Conservation (phyloP, 2,797 vertebrate species). For the Monodelphis domestica region DNA sequence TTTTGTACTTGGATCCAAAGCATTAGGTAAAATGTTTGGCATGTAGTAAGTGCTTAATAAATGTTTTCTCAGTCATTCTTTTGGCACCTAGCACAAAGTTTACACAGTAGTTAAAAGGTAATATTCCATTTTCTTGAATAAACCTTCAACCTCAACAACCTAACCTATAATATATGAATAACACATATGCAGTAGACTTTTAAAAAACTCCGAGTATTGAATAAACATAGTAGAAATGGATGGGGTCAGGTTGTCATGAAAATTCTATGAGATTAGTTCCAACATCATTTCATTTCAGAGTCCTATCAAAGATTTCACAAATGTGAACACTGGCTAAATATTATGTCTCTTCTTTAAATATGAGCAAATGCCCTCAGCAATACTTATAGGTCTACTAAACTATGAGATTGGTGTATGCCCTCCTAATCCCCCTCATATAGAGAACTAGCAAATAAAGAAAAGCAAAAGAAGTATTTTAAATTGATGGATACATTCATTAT, state of each 20-base stretch:
- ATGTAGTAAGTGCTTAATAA: not conserved
- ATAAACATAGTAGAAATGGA: not conserved
- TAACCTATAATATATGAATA: not conserved
- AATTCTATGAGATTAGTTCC: not conserved
- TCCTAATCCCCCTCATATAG: not conserved
- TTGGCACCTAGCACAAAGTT: not conserved
- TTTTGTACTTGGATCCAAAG: not conserved
- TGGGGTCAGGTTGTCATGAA: not conserved
- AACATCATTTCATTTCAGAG: not conserved
- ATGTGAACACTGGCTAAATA: not conserved
- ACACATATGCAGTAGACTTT: not conserved
- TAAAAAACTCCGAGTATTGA: not conserved
- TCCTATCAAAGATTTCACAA: not conserved
- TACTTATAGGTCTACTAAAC: not conserved
- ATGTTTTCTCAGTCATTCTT: not conserved
- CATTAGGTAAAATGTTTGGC: not conserved
- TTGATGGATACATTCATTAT: conserved; percentile 46
- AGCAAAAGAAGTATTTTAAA: conserved; percentile 18
- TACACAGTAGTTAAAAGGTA: not conserved
- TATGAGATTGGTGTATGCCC: not conserved
- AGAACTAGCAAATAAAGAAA: not conserved
- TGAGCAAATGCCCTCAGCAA: not conserved
- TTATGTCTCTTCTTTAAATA: not conserved
- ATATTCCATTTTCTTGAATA: not conserved
- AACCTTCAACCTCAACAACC: not conserved